Evolutionary conservation across 1,140 invertebrate genomes (phyloP).

Genomic region (Cyclargus thomasi): DNA sequence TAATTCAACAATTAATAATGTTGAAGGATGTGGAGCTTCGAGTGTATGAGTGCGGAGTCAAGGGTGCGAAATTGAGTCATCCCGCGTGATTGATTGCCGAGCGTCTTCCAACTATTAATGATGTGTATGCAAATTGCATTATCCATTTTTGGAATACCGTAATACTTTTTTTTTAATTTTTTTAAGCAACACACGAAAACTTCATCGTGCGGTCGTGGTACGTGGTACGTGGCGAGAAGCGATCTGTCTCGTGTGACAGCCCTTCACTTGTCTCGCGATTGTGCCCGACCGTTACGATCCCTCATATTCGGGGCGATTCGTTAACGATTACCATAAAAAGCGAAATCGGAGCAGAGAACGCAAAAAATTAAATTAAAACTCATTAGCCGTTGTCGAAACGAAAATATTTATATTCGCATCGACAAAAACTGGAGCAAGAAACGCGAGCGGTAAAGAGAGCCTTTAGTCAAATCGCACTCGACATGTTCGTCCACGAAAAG

Average conservation of each 20-base stretch:
- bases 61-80: slow-evolving; percentile 67
- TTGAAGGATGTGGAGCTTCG: slow-evolving; percentile 38
- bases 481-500: no score
- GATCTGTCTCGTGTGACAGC: slow-evolving; percentile 59
- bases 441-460: neutral
- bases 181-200: slow-evolving; percentile 37
- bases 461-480: no score
- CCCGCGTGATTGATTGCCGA: slow-evolving; percentile 62
- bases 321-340: slow-evolving; percentile 70
- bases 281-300: slow-evolving; percentile 60
- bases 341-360: slow-evolving; percentile 43
- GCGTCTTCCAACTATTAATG: slow-evolving; percentile 50
- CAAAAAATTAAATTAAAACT: slow-evolving; percentile 59
- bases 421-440: slow-evolving; percentile 3
- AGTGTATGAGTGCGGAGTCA: slow-evolving; percentile 27
- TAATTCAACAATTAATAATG: slow-evolving; percentile 58
- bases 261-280: slow-evolving; percentile 50
- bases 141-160: slow-evolving; percentile 37
- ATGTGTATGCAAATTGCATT: slow-evolving; percentile 53
- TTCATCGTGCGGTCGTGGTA: slow-evolving; percentile 53
- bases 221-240: slow-evolving; percentile 61
- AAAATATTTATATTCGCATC: slow-evolving; percentile 38
- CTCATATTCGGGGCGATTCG: slow-evolving; percentile 69
- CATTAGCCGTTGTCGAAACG: slow-evolving; percentile 65
- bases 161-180: slow-evolving; percentile 35